A percentile compares a stretch with the other conserved stretches of the same genome.
These are phyloP conservation scores for Microtus pennsylvanicus DNA, from an alignment of 2,113 vertebrate genomes.

Conservation along the genomic window DNA sequence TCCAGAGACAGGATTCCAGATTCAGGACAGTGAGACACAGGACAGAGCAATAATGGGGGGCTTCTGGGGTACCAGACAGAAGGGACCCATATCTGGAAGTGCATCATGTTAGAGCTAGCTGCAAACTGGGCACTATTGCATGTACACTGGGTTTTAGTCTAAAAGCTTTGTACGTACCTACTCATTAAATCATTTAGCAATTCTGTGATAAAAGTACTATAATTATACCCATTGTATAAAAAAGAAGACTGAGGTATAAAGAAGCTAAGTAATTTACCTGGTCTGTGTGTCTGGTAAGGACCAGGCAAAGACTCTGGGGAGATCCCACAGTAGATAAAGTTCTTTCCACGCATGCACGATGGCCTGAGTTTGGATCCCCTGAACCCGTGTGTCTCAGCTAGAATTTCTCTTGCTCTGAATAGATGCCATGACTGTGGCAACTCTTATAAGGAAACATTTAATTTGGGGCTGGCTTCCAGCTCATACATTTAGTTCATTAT, in stretches of 20 bases:
- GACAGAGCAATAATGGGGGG: neutral
- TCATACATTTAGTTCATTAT: neutral
- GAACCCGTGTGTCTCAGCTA: neutral
- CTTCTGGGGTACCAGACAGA: rapidly evolving
- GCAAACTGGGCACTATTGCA: neutral
- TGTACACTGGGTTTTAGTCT: neutral
- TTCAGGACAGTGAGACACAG: neutral
- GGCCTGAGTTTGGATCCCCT: neutral
- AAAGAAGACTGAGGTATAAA: neutral
- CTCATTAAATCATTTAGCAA: slow-evolving; percentile 28
- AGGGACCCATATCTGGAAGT: neutral
- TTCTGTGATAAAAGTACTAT: neutral
- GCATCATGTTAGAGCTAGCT: neutral
- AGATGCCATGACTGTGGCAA: neutral
- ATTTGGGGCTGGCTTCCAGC: neutral
- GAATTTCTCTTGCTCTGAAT: neutral
- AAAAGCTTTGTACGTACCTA: neutral
- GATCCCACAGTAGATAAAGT: neutral
- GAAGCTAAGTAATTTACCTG: neutral
- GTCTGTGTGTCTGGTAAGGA: neutral
- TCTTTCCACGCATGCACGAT: neutral
- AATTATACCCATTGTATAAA: slow-evolving; percentile 18
- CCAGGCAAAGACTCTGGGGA: neutral
- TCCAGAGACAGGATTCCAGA: neutral
- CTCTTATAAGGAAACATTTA: neutral